These are phyloP conservation scores for Platycnemis pennipes DNA, from an alignment of 2,888 invertebrate genomes.

Conservation along the genomic window DNA sequence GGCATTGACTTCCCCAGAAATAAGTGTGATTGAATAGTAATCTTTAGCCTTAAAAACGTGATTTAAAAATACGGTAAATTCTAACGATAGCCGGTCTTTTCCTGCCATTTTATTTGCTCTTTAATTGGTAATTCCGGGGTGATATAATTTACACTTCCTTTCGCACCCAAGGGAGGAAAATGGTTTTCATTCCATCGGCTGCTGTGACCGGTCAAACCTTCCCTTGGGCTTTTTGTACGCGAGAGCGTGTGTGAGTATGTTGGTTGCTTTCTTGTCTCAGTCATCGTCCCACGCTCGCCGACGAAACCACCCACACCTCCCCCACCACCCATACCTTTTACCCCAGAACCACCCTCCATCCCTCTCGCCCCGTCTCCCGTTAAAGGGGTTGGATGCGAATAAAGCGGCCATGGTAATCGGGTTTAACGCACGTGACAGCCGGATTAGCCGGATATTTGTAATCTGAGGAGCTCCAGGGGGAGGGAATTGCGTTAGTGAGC, in stretches of 20 bases:
- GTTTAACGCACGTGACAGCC: conserved; percentile 36
- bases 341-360: background rate
- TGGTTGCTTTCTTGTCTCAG: background rate
- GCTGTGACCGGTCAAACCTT: background rate
- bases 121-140: no score
- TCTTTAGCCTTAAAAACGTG: no score
- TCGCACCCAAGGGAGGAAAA: background rate
- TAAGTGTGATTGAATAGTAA: no score
- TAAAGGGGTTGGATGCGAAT: conserved; percentile 1
- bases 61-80: no score
- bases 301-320: background rate
- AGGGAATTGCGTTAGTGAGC: conserved; percentile 18
- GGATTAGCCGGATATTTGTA: conserved; percentile 51
- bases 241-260: background rate
- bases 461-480: background rate
- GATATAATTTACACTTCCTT: no score
- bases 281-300: background rate
- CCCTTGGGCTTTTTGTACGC: background rate
- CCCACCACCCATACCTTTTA: background rate
- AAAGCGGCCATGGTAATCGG: conserved; percentile 25
- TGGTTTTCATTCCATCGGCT: background rate
- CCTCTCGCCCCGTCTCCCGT: background rate
- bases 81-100: no score
- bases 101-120: no score
- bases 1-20: no score